Percentiles rank a stretch among this genome's conserved stretches.
Evolutionary conservation across 1,140 invertebrate genomes (phyloP).

Genomic region (Apis laboriosa): DNA sequence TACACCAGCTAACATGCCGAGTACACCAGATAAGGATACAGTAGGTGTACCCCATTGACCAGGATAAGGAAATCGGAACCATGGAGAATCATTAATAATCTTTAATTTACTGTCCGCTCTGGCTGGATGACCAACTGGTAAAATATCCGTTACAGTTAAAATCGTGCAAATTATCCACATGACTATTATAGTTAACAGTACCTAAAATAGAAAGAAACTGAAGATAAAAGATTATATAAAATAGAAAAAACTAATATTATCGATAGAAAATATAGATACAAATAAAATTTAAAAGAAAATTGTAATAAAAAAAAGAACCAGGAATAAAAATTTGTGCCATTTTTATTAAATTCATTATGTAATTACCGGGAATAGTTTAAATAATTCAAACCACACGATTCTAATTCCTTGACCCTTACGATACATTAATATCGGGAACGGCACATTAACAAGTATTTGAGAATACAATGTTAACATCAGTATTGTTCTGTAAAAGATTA

Average conservation of each 20-base stretch:
- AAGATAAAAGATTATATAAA: neutral
- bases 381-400: constrained; percentile 86
- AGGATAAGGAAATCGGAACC: constrained; percentile 94
- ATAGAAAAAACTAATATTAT: neutral
- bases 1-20: constrained; percentile 92
- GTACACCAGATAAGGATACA: constrained; percentile 86
- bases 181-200: constrained; percentile 89
- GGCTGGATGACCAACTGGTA: constrained; percentile 86
- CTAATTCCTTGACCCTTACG: constrained; percentile 83
- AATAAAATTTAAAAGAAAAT: neutral
- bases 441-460: constrained; percentile 88
- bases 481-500: constrained; percentile 86
- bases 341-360: no score
- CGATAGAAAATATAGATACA: neutral
- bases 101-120: constrained; percentile 89
- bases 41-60: constrained; percentile 94
- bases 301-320: no score
- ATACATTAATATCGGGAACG: constrained; percentile 85
- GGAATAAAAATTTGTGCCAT: no score
- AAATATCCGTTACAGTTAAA: constrained; percentile 85
- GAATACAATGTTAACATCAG: constrained; percentile 90
- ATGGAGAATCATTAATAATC: constrained; percentile 87
- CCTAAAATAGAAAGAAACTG: constrained; percentile 79
- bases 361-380: constrained; percentile 91
- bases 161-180: constrained; percentile 91